Percentiles rank a stretch among this genome's conserved stretches.
Evolutionary conservation across 2,797 vertebrate genomes (phyloP).

Genomic region (Sternotherus odoratus): DNA sequence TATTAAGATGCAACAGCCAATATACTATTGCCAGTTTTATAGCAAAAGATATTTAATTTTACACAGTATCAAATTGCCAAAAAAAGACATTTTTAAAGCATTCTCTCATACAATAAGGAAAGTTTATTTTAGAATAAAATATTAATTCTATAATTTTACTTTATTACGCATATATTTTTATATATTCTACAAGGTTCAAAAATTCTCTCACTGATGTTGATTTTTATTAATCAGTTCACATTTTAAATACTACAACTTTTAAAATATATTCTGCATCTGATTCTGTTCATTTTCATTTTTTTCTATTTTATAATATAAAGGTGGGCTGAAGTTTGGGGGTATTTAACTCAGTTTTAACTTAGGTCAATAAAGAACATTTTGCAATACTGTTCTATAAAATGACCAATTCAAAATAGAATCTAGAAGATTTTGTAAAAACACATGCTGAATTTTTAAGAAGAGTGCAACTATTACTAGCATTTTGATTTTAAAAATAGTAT

Average conservation of each 20-base stretch:
- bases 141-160: neutral
- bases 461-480: neutral
- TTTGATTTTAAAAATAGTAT: neutral
- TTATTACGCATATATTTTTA: neutral
- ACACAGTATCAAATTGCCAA: neutral
- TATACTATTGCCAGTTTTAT: neutral
- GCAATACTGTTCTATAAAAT: neutral
- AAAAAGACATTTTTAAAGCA: neutral
- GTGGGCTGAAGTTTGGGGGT: neutral
- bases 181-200: neutral
- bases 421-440: neutral
- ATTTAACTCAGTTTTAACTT: neutral
- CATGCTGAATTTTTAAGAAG: neutral
- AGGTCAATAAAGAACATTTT: neutral
- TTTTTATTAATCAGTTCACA: neutral
- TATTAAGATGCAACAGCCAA: neutral
- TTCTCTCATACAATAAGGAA: neutral
- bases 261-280: neutral
- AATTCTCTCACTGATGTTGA: neutral
- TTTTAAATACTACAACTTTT: neutral
- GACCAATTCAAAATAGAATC: neutral
- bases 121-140: neutral
- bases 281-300: neutral
- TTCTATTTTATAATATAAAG: neutral
- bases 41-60: slow-evolving; percentile 11